Evolutionary conservation across 1,140 invertebrate species (phyloP).

Genomic region (Hyposmocoma kahamanoa): DNA sequence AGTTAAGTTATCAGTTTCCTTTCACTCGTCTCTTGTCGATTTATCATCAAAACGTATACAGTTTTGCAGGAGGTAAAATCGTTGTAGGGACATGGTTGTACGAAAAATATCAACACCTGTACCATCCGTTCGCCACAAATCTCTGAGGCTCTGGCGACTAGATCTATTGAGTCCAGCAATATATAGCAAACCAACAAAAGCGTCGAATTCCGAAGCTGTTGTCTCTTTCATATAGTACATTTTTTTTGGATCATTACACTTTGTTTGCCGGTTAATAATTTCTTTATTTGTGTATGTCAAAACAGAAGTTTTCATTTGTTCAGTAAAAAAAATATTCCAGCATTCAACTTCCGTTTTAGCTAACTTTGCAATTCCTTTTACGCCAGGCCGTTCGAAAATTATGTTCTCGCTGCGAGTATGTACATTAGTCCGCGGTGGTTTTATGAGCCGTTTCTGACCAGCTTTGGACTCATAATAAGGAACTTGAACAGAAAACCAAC

Average conservation of each 20-base stretch:
- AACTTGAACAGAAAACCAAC: not conserved
- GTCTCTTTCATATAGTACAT: conserved; percentile 8
- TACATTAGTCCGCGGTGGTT: not conserved
- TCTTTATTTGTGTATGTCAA: not conserved
- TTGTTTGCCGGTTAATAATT: not conserved
- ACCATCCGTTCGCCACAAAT: conserved; percentile 23
- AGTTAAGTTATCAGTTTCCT: conserved; percentile 16
- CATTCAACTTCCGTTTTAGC: conserved; percentile 2
- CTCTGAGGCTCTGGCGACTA: conserved; percentile 21
- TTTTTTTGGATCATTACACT: conserved; percentile 1
- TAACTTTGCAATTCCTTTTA: not conserved
- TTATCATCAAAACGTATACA: conserved; percentile 18
- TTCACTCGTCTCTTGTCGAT: conserved; percentile 13
- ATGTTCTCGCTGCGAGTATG: not conserved
- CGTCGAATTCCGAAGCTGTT: conserved; percentile 10
- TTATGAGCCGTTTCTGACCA: not conserved
- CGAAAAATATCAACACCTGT: conserved; percentile 28
- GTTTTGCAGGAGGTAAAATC: conserved; percentile 18
- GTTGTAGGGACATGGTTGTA: conserved; percentile 18
- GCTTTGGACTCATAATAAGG: not conserved
- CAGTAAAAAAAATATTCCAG: conserved; percentile 5
- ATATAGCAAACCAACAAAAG: conserved; percentile 20
- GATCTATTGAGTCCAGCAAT: conserved; percentile 19
- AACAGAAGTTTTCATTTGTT: not conserved
- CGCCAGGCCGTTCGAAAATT: not conserved